Evolutionary conservation across 2,113 vertebrate genomes (phyloP).

Genomic region (Manacus vitellinus): DNA sequence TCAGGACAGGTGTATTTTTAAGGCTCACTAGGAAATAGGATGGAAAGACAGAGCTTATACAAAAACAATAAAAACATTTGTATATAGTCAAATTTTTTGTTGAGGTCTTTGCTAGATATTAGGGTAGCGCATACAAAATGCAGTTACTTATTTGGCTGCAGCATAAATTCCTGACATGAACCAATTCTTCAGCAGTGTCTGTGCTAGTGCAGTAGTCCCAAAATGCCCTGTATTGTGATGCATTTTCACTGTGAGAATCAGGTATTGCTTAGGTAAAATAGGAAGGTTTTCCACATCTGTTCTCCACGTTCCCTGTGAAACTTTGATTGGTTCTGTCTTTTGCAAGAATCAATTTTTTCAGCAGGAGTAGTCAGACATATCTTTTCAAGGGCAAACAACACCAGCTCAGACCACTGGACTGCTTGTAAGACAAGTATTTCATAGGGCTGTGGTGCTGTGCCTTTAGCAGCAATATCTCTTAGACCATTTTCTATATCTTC

Average conservation of each 20-base stretch:
- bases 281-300: not conserved
- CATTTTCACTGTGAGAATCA: not conserved
- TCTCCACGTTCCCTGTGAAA: not conserved
- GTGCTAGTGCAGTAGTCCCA: not conserved
- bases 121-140: not conserved
- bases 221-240: not conserved
- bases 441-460: accelerated
- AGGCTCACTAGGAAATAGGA: not conserved
- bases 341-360: not conserved
- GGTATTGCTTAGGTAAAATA: not conserved
- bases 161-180: not conserved
- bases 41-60: not conserved
- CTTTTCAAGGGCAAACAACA: not conserved
- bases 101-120: not conserved
- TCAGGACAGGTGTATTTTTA: not conserved
- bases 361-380: not conserved
- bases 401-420: not conserved
- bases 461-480: not conserved
- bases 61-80: not conserved
- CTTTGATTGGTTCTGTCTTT: not conserved
- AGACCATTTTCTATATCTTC: not conserved
- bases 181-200: not conserved
- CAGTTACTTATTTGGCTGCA: not conserved
- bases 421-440: not conserved
- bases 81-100: not conserved